Evolutionary conservation across 2,113 vertebrate genomes (phyloP), one percentile per base, ranked within the genome.

Genomic region (Todiramphus saurophagus): DNA sequence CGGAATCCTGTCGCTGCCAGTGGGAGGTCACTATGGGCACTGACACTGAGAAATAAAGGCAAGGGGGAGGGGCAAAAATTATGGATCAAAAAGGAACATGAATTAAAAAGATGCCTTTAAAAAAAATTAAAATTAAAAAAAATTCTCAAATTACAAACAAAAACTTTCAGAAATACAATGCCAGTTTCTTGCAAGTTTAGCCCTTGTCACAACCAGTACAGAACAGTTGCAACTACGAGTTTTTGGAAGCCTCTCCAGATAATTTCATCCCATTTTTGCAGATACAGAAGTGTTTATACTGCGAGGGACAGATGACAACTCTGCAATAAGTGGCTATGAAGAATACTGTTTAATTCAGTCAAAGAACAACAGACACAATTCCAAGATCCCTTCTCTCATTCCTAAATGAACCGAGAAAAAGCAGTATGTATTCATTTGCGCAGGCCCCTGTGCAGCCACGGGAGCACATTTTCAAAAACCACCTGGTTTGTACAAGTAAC

Each of bases 1-100:
- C 93, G 87, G 84, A 90, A 77, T 96, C 91, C 94, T 97, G 94
- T 85, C 39, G 95, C 93, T 94, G 95, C 92, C 94, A 90, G 24
- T 94, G 94, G 93, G 95, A 94, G 93, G 85, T 94, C 73, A 95
- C 92, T 97, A 92, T 83, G 94, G 88, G 89, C 80, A 97, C 79
- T 94, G 89, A 80, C 92, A 96, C 64, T 94, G 89, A 96, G 95
- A 92, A 97, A 97, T 96, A 97, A 97, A 97, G 94, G 90, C 79
- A 97, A 92, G 68, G 94, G 73, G 82, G 91, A 95, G 94, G 91
- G 83, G 81, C 95, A 94, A 97, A 82, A 96, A 94, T 93, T 60
- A 96, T 94, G 83, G 83, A 94, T 96, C 87, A 96, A 96, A 97
- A 94, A 96, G 91, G 96, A 97, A 96, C 89, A 96, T 27, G 74